Base-by-base conservation (phyloP, 2,797 vertebrate species). In the Melanotaenia nigrans region DNA sequence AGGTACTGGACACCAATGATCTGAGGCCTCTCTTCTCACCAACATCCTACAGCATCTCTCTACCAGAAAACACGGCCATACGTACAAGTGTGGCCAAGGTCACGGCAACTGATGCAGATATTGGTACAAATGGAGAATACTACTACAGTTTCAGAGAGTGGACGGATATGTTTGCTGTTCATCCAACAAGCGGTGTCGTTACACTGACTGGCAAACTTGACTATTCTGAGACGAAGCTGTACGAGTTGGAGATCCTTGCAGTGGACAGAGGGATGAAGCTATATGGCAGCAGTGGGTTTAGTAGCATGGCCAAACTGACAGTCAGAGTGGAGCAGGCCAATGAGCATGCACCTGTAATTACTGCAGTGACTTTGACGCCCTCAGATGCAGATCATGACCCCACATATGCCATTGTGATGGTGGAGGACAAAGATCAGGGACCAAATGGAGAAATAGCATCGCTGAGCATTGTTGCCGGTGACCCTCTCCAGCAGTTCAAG, bases 1-100 rank as follows among this genome's bases (percentile, higher is more conserved):
- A 97, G 88, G 97, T 99, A 83, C 94, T 97, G 88, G 98, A 99
- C 94, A 98, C 97, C 90, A 99, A 99, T 77, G 98, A 99, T 89
- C 90, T 99, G 83, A 92, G 98, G 53, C 98, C 98, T 0, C 92
- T 99, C 32, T 99, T 99, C 92, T 99, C 97, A 1, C 98, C 98
- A 5, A 99, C 98, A 0, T 97, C 97, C 4, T 99, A 99, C 70
- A 99, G 97, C 62, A 94, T 98, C 77, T 96, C 96, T 63, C 90
- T 99, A 87, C 96, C 95, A 0, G 98, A 99, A 92, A 98, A 98
- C 92, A 97, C 96, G 24, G 95, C 95, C 67, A 85, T 98, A 85
- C 96, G 98, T 89, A 94, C 95, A 49, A 99, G 98, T 22, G 94
- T 99, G 0, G 96, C 96, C 2, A 96, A 94, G 82, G 97, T 99